These are phyloP conservation scores for Toxotes jaculatrix DNA, from an alignment of 2,113 vertebrate species.

Conservation along the genomic window DNA sequence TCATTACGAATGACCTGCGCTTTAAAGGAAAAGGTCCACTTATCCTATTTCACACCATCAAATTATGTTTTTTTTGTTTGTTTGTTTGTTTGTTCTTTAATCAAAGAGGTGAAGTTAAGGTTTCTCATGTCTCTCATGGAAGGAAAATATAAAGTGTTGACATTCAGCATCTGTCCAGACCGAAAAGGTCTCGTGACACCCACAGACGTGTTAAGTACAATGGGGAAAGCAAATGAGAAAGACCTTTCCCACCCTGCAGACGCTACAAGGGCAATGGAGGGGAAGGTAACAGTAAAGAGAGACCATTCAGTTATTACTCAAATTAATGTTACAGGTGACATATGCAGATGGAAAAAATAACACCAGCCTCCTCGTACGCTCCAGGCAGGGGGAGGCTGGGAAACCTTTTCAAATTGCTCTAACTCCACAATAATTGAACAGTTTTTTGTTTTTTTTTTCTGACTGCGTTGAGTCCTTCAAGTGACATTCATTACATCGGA, in stretches of 20 bases:
- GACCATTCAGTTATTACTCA: constrained; percentile 60
- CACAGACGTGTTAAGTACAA: constrained; percentile 47
- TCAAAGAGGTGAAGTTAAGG: constrained; percentile 22
- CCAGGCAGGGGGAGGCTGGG: constrained; percentile 10
- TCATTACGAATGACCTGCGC: constrained; percentile 31
- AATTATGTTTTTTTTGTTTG: constrained; percentile 2
- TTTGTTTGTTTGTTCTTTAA: not conserved
- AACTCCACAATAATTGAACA: constrained; percentile 49
- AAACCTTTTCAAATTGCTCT: constrained; percentile 48
- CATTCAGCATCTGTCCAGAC: constrained; percentile 50
- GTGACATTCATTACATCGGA: constrained; percentile 59
- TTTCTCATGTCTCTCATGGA: not conserved
- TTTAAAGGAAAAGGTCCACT: constrained; percentile 19
- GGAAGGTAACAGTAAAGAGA: constrained; percentile 24
- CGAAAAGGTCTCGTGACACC: constrained; percentile 43
- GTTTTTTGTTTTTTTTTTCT: constrained; percentile 13
- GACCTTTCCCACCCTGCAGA: constrained; percentile 48
- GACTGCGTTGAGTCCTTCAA: constrained; percentile 36
- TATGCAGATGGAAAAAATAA: constrained; percentile 46
- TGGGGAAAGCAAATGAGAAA: constrained; percentile 42
- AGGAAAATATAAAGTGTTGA: not conserved
- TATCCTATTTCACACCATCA: constrained; percentile 26
- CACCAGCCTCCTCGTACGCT: constrained; percentile 1
- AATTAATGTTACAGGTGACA: constrained; percentile 71
- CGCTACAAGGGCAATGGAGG: constrained; percentile 42